Base-by-base conservation (phyloP, 1,140 invertebrate genomes). In the Mesaphorura yosii region DNA sequence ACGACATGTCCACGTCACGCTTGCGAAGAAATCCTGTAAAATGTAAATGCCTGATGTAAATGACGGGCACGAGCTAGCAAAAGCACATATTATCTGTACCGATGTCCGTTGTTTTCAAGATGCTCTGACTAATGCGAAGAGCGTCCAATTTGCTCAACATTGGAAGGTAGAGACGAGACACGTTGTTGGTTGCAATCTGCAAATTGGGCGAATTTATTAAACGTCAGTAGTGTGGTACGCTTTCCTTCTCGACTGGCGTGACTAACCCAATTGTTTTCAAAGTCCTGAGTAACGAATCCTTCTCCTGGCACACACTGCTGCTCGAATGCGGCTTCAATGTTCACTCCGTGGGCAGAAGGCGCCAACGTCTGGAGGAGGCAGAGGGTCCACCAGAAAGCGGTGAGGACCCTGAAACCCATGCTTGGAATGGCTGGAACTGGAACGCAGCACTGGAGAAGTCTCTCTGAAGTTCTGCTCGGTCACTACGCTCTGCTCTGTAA, bases 231-330 rank as follows among this genome's bases (percentile, higher is more conserved):
- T 42, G 23, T 42, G 17, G 6, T 6, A 6, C 17, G 40, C 40
- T 17, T 19, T 42, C 23, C n/a, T 37, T 37, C 34, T 12, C 12
- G 34, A n/a, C 12, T 12, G 34, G 34, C 12, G n/a, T 6, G 17
- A 22, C 44, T 46, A 15, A 46, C 44, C 44, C 44, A 46, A 27
- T 46, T 46, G 12, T n/a, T n/a, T n/a, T 46, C 23, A 46, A 46
- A 46, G 20, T 27, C 29, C 20, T 23, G 25, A 22, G 44, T 46
- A 6, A 46, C 44, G 19, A 46, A 46, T 7, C 44, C 44, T 19
- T 46, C 23, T 4, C 29, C 44, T 23, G 7, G 44, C 5, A 10
- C 12, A 19, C 44, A 46, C 6, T 19, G 7, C 23, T 26, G 17
- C 44, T 46, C 44, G 1, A 71, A 70, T n/a, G n/a, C n/a, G n/a